A percentile compares a stretch with the other conserved stretches of the same genome.
Evolutionary conservation across 2,797 vertebrate genomes (phyloP).

Genomic region (Sebastes matsubarae): DNA sequence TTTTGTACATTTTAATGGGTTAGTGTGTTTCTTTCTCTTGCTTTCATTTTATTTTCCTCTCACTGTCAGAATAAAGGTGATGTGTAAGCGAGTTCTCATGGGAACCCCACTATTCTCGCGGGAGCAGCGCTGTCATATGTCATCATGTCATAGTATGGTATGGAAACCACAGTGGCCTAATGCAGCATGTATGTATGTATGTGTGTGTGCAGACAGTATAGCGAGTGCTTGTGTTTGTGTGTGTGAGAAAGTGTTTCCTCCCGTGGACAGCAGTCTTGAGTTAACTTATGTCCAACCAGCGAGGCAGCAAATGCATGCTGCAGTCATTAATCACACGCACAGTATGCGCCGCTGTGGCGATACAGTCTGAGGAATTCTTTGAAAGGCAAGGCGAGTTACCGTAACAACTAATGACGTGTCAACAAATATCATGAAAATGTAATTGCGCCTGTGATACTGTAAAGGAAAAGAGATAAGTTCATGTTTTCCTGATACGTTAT

Average conservation of each 20-base stretch:
- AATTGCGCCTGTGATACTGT: neutral
- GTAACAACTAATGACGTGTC: neutral
- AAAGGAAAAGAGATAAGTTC: neutral
- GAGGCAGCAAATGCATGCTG: slow-evolving; percentile 33
- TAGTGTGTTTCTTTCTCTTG: neutral
- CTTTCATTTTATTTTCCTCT: neutral
- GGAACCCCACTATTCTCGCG: slow-evolving; percentile 2
- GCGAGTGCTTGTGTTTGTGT: neutral
- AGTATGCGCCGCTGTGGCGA: neutral
- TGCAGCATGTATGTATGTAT: neutral
- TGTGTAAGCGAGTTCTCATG: slow-evolving; percentile 14
- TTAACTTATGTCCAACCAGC: slow-evolving; percentile 44
- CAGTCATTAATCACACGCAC: slow-evolving; percentile 49
- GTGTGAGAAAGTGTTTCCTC: neutral
- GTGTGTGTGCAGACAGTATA: neutral
- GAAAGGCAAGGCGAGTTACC: neutral
- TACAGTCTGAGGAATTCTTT: neutral
- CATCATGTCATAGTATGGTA: slow-evolving; percentile 32
- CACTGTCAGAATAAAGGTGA: slow-evolving; percentile 4
- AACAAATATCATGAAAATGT: slow-evolving; percentile 7
- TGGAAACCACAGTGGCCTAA: slow-evolving; percentile 20
- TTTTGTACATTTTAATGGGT: slow-evolving; percentile 5
- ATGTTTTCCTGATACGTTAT: neutral
- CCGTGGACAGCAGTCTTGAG: slow-evolving; percentile 10
- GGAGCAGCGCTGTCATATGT: slow-evolving; percentile 31